Evolutionary conservation across 2,888 invertebrate genomes (phyloP).

Genomic region (Laspeyria flexula): DNA sequence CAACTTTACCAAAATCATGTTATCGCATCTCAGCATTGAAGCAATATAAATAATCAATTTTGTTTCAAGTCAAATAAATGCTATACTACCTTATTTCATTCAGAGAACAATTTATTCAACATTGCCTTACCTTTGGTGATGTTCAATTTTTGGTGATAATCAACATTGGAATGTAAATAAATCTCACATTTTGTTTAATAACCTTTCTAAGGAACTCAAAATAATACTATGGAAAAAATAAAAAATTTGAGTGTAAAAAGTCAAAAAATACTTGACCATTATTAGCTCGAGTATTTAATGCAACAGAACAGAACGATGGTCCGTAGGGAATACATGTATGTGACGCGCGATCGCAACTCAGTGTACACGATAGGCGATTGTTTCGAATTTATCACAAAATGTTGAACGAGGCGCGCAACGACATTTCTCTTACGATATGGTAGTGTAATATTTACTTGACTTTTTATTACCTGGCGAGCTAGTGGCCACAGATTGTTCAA

Average conservation of each 20-base stretch:
- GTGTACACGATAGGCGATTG: slow-evolving; percentile 44
- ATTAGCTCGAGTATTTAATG: slow-evolving; percentile 83
- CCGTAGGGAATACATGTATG: slow-evolving; percentile 55
- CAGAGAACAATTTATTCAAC: slow-evolving; percentile 71
- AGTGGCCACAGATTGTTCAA: slow-evolving; percentile 87
- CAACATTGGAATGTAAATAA: slow-evolving; percentile 80
- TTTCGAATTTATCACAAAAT: slow-evolving; percentile 56
- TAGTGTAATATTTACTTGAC: slow-evolving; percentile 87
- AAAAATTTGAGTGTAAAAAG: slow-evolving; percentile 87
- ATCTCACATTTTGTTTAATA: slow-evolving; percentile 71
- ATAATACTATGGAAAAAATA: slow-evolving; percentile 63
- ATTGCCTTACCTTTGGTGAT: slow-evolving; percentile 83
- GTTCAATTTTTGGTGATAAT: slow-evolving; percentile 73
- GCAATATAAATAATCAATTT: slow-evolving; percentile 58
- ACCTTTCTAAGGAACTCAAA: slow-evolving; percentile 71
- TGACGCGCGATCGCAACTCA: slow-evolving; percentile 58
- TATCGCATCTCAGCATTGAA: slow-evolving; percentile 55
- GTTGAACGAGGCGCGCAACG: slow-evolving; percentile 58
- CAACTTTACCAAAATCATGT: slow-evolving; percentile 49
- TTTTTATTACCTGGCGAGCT: slow-evolving; percentile 87
- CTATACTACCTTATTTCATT: slow-evolving; percentile 84
- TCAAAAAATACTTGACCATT: slow-evolving; percentile 87
- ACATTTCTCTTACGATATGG: slow-evolving; percentile 79
- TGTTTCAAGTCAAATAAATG: slow-evolving; percentile 84
- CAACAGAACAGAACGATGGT: slow-evolving; percentile 79